Evolutionary conservation across 2,113 vertebrate genomes (phyloP).

Genomic region (Python bivittatus): DNA sequence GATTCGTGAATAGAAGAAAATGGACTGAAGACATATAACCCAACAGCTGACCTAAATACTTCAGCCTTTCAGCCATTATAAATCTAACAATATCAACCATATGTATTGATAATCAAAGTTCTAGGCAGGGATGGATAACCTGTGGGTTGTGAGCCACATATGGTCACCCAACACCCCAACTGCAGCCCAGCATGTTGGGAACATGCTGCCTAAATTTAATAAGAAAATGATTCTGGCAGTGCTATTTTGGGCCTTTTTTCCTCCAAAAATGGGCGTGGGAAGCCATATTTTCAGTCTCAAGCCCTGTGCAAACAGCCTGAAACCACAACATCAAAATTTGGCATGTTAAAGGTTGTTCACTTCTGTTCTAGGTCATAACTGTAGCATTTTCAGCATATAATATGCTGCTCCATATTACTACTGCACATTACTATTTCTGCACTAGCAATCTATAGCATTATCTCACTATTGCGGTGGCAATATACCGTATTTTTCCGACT

Average conservation of each 20-base stretch:
- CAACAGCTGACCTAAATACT: neutral
- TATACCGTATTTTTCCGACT: too few species aligned
- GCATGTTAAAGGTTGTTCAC: neutral
- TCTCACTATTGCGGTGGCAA: neutral
- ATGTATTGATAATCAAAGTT: neutral
- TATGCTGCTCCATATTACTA: neutral
- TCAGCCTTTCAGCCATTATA: neutral
- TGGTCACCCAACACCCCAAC: too few species aligned
- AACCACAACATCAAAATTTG: too few species aligned
- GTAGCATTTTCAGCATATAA: neutral
- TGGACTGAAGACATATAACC: neutral
- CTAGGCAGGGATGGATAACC: neutral
- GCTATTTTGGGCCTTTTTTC: too few species aligned
- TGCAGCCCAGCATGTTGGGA: too few species aligned
- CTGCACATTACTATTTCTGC: neutral
- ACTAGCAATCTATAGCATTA: neutral
- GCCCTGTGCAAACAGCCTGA: too few species aligned
- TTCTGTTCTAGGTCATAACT: neutral
- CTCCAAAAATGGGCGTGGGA: too few species aligned
- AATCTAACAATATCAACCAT: neutral
- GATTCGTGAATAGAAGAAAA: neutral
- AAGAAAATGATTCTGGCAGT: neutral
- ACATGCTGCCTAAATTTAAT: neutral
- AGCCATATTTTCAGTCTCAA: too few species aligned
- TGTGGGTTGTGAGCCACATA: too few species aligned